phyloP scores from a whole-genome alignment of 2,888 invertebrate species.

The Drosophila peninsularis region DNA sequence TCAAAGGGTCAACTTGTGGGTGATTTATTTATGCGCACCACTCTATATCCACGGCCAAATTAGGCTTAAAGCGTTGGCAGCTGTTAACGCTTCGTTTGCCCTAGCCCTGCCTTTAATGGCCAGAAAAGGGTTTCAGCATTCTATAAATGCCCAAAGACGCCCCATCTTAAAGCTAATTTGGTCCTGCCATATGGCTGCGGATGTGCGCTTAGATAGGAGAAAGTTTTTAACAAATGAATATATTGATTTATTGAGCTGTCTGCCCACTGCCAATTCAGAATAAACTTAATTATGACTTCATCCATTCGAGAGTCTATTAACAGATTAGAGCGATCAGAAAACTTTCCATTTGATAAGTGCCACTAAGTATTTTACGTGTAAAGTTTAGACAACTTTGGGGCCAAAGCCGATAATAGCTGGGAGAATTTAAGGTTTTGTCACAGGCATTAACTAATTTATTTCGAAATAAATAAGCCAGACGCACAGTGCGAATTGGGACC shows the following conservation, averaged over 20 bases:
- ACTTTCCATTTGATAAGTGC: constrained; percentile 18
- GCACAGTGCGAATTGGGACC: constrained; percentile 27
- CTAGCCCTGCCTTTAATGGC: constrained; percentile 12
- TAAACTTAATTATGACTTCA: constrained; percentile 12
- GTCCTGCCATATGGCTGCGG: constrained; percentile 5
- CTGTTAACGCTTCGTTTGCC: constrained; percentile 60
- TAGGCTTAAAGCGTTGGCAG: constrained; percentile 57
- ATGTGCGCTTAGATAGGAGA: background rate
- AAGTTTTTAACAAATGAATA: constrained; percentile 30
- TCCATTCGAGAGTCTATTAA: constrained; percentile 2
- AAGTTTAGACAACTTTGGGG: constrained; percentile 36
- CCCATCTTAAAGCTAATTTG: constrained; percentile 36
- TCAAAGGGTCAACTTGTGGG: constrained; percentile 68
- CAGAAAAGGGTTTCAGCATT: constrained; percentile 22
- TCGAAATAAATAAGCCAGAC: constrained; percentile 27
- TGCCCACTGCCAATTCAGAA: constrained; percentile 1
- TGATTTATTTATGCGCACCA: constrained; percentile 60
- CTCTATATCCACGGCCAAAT: constrained; percentile 52
- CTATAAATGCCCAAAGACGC: constrained; percentile 6
- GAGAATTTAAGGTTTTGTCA: constrained; percentile 45
- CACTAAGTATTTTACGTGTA: constrained; percentile 14
- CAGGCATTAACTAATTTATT: constrained; percentile 46
- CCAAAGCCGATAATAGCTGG: constrained; percentile 46
- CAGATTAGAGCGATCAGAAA: constrained; percentile 5
- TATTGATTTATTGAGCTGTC: constrained; percentile 40